These are phyloP conservation scores for Electrophaes corylata DNA, from an alignment of 2,888 invertebrate species.

Conservation along the genomic window DNA sequence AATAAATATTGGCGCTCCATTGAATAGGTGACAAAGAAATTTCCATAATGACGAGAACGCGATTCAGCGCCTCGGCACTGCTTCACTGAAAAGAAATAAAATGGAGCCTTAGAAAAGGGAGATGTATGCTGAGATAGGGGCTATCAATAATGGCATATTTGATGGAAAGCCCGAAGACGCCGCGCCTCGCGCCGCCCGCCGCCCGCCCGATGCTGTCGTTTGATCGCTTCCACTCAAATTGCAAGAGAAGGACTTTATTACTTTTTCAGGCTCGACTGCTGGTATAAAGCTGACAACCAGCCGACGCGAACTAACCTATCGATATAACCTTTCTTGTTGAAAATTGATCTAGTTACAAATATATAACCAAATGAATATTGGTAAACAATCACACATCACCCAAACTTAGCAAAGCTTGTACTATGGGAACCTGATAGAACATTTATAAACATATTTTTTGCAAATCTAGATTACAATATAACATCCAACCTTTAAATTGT, in stretches of 20 bases:
- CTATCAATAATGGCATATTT: conserved; percentile 28
- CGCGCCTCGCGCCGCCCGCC: neutral
- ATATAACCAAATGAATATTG: too few species aligned
- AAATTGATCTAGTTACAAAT: too few species aligned
- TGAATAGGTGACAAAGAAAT: conserved; percentile 27
- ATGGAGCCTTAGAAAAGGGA: conserved; percentile 11
- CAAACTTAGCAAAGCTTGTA: too few species aligned
- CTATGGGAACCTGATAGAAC: too few species aligned
- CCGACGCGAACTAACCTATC: neutral
- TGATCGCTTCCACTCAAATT: conserved; percentile 8
- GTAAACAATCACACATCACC: too few species aligned
- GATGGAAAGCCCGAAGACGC: conserved; percentile 19
- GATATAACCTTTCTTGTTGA: neutral
- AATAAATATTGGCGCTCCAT: conserved; percentile 22
- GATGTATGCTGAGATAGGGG: conserved; percentile 20
- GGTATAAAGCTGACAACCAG: neutral
- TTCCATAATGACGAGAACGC: conserved; percentile 24
- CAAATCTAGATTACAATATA: too few species aligned
- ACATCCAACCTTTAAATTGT: too few species aligned
- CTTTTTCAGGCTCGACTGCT: conserved; percentile 3
- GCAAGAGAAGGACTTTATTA: conserved; percentile 7
- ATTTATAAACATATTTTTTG: too few species aligned
- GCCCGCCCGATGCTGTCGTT: conserved; percentile 3
- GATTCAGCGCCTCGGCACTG: conserved; percentile 2
- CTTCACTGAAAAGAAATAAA: conserved; percentile 17